Base-by-base conservation (phyloP, 2,797 vertebrate genomes). In the Anisognathus igniventris region DNA sequence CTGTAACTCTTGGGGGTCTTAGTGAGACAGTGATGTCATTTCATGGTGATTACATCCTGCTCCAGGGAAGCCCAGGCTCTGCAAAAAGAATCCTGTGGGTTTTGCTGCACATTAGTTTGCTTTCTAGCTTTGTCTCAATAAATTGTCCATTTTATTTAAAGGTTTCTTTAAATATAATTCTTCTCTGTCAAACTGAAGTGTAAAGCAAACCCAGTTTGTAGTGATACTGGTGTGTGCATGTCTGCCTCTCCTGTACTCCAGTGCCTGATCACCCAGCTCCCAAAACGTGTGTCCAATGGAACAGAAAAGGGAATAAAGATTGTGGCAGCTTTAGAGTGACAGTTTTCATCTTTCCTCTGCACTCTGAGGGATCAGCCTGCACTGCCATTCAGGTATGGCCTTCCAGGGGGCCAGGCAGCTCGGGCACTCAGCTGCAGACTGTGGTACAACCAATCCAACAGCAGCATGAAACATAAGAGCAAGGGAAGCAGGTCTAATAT, bases 401-500 rank as follows among this genome's bases (percentile, higher is more conserved):
- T 62, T 79, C 8, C 5, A 11, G 9, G 25, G 37, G 44, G 21
- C 10, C 30, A 81, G 28, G 24, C 28, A 47, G 62, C 54, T 75
- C 4, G 0, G 20, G 19, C 66, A 42, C 78, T 28, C 4, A 51
- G 11, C 5, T 72, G n/a, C 28, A 71, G 9, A 18, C 53, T 4
- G 8, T 0, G 0, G 8, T 18, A 28, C 4, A 2, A 56, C 68
- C 54, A 48, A 30, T 47, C 16, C 71, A 39, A 11, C 35, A 24
- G 6, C 1, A 28, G 21, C 68, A 70, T 2, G 2, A 65, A 85
- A 87, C 22, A 23, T 2, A 21, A 76, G 73, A 71, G 72, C 56
- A 94, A 88, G 54, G 24, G 58, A 79, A 89, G 89, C 33, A 44
- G 65, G 35, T 77, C 88, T 92, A 68, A 93, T 96, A 90, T 96